Evolutionary conservation across 2,888 invertebrate genomes (phyloP).

Genomic region (Papilio demoleus): DNA sequence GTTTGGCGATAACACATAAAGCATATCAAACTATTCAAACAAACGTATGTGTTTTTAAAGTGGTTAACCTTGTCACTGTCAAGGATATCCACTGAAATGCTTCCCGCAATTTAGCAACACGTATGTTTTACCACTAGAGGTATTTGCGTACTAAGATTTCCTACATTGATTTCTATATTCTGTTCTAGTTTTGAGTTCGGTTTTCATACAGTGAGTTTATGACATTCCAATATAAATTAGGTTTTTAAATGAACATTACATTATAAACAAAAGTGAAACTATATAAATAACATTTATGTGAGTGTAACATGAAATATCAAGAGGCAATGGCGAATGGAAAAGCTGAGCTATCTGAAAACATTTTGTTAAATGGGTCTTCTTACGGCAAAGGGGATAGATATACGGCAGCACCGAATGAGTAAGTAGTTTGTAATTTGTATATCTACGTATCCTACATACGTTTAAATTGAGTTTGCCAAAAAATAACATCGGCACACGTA

Average conservation of each 20-base stretch:
- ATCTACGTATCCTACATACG: background rate
- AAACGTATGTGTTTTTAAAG: conserved; percentile 46
- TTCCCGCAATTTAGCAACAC: conserved; percentile 63
- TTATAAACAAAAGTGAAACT: conserved; percentile 40
- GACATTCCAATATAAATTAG: conserved; percentile 17
- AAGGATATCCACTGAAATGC: conserved; percentile 71
- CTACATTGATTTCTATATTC: conserved; percentile 36
- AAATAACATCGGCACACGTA: background rate
- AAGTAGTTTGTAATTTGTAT: conserved; percentile 56
- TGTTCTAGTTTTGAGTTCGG: too few relatives aligned
- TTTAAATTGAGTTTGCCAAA: conserved; percentile 41
- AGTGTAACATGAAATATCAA: conserved; percentile 64
- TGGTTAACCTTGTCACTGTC: conserved; percentile 73
- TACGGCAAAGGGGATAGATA: conserved; percentile 77
- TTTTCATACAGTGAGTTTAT: conserved; percentile 27
- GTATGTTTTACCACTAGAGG: conserved; percentile 44
- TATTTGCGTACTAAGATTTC: conserved; percentile 18
- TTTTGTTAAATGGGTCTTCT: conserved; percentile 63
- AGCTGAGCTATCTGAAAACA: conserved; percentile 49
- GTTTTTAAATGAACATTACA: conserved; percentile 36
- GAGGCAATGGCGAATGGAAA: conserved; percentile 64
- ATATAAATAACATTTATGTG: conserved; percentile 42
- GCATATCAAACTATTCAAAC: conserved; percentile 37
- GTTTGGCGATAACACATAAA: background rate
- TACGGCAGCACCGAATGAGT: conserved; percentile 79